Conservation (phyloP, 2,113 vertebrate genomes). For the Ophiodon elongatus region DNA sequence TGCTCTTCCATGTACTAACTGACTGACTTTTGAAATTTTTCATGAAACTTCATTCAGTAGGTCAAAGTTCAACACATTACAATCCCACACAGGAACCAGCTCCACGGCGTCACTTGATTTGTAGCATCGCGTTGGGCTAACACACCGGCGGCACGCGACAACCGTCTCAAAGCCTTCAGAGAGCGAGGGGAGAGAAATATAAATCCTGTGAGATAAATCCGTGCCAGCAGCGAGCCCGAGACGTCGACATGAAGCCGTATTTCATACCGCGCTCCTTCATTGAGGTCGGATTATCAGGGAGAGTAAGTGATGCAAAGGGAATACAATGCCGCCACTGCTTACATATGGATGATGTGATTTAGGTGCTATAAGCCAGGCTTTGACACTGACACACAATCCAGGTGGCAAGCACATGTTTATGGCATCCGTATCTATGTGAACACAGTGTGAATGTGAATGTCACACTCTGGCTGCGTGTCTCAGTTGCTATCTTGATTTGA, state of each 20-base stretch:
- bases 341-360: conserved; percentile 74
- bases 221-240: conserved; percentile 38
- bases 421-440: conserved; percentile 23
- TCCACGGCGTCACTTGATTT: conserved; percentile 6
- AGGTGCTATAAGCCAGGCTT: conserved; percentile 47
- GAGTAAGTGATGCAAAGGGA: conserved; percentile 65
- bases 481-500: conserved; percentile 47
- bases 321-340: conserved; percentile 62
- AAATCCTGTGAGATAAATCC: conserved; percentile 74
- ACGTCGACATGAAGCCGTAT: conserved; percentile 57
- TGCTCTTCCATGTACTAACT: not conserved
- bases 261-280: conserved; percentile 50
- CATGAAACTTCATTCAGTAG: conserved; percentile 8
- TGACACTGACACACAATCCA: conserved; percentile 57
- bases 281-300: conserved; percentile 65
- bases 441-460: conserved; percentile 30
- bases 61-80: conserved; percentile 28
- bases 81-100: conserved; percentile 6
- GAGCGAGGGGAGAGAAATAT: conserved; percentile 47
- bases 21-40: not conserved
- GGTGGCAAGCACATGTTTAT: conserved; percentile 57
- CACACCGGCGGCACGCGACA: conserved; percentile 12
- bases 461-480: conserved; percentile 24
- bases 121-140: conserved; percentile 14
- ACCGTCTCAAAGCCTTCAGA: conserved; percentile 37